Evolutionary conservation across 2,888 invertebrate genomes (phyloP).

Genomic region (Caenorhabditis zanzibari): DNA sequence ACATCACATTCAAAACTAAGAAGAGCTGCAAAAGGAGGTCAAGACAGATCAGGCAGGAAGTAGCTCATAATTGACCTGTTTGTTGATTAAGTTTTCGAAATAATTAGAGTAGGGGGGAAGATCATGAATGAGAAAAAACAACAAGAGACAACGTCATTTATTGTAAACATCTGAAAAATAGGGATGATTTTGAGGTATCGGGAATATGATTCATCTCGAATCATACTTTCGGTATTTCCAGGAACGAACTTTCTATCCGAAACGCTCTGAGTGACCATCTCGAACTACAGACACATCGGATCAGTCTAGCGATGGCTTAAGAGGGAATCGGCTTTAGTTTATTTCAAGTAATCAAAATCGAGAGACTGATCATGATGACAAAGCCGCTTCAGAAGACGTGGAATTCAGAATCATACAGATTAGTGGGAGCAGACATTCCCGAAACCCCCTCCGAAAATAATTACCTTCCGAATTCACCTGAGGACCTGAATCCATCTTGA

Average conservation of each 20-base stretch:
- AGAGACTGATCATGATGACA: no score
- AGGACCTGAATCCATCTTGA: conserved; percentile 1
- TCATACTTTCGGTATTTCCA: not conserved
- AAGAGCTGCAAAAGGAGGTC: conserved; percentile 16
- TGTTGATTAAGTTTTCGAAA: conserved; percentile 22
- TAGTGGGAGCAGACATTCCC: not conserved
- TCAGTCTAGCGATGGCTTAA: no score
- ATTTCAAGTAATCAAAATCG: no score
- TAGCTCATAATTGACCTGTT: conserved; percentile 26
- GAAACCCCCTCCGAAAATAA: conserved; percentile 11
- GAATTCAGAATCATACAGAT: no score
- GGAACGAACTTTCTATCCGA: not conserved
- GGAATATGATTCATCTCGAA: conserved; percentile 9
- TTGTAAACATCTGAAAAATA: not conserved
- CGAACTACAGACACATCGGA: no score
- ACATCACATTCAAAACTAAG: not conserved
- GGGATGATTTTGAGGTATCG: not conserved
- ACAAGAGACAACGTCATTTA: conserved; percentile 13
- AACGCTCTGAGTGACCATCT: not conserved
- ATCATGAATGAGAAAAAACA: conserved; percentile 2
- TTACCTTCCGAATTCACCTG: conserved; percentile 21
- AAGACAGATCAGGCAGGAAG: conserved; percentile 41
- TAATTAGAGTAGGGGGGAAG: conserved; percentile 4
- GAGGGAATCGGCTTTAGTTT: no score
- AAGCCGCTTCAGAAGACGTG: no score